Evolutionary conservation across 2,797 vertebrate genomes (phyloP).

Genomic region (Carduelis carduelis): DNA sequence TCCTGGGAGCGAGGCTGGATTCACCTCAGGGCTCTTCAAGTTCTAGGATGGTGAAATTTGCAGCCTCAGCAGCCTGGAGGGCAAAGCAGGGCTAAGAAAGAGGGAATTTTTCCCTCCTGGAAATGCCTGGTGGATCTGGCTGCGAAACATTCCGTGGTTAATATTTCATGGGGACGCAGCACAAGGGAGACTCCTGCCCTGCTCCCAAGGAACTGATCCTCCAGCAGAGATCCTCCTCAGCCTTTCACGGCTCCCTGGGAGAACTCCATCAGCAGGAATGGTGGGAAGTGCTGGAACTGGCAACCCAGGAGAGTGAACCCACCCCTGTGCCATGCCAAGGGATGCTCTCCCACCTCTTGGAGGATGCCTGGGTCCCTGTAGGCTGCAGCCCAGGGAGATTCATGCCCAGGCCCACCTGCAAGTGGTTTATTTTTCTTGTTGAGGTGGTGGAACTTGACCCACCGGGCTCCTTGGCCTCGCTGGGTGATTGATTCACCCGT

Average conservation of each 20-base stretch:
- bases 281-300: background rate
- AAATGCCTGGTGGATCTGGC: background rate
- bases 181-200: background rate
- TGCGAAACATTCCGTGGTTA: background rate
- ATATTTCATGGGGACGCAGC: background rate
- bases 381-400: background rate
- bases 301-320: background rate
- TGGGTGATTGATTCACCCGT: background rate
- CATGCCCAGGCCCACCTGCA: background rate
- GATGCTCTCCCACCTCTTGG: background rate
- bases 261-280: background rate
- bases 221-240: too few species aligned
- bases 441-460: background rate
- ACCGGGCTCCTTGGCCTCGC: background rate
- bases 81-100: constrained; percentile 3
- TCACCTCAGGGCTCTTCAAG: constrained; percentile 39
- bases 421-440: background rate
- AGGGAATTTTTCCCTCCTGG: background rate
- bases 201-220: background rate
- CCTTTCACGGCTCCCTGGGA: background rate
- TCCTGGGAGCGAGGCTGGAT: constrained; percentile 31
- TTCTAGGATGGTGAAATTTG: background rate
- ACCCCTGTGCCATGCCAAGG: background rate
- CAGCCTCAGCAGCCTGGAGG: constrained; percentile 28
- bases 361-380: background rate